Conservation (phyloP, 2,888 invertebrate genomes). For the Andrena haemorrhoa region DNA sequence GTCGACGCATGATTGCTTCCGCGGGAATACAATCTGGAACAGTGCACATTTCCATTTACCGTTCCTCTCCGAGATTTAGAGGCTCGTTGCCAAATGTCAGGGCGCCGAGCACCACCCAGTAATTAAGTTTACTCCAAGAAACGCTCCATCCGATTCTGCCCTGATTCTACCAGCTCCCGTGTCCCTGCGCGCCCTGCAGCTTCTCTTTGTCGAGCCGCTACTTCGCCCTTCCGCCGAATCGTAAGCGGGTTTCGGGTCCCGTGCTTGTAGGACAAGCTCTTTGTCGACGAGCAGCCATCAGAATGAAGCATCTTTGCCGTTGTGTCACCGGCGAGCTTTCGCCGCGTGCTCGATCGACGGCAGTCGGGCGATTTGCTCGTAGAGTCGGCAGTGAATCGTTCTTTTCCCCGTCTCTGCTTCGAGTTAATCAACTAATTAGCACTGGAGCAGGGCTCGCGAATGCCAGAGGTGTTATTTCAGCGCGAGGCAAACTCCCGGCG, state of each 20-base stretch:
- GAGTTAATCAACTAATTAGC: slow-evolving; percentile 7
- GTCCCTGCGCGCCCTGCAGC: background rate
- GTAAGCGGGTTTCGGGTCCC: slow-evolving; percentile 3
- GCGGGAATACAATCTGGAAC: slow-evolving; percentile 74
- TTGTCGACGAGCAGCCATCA: slow-evolving; percentile 48
- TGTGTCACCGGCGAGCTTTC: background rate
- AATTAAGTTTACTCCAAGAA: slow-evolving; percentile 79
- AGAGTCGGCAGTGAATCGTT: background rate
- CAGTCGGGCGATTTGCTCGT: background rate
- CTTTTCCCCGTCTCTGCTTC: too few relatives aligned
- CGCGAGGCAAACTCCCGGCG: background rate
- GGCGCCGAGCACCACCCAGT: slow-evolving; percentile 73
- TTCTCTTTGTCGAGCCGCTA: slow-evolving; percentile 31
- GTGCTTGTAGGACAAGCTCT: slow-evolving; percentile 66
- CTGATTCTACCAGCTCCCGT: slow-evolving; percentile 21
- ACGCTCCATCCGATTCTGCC: slow-evolving; percentile 53
- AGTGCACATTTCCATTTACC: slow-evolving; percentile 61
- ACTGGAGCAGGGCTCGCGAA: background rate
- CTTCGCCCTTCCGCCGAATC: slow-evolving; percentile 15
- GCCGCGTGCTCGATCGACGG: background rate
- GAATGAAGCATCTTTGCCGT: slow-evolving; percentile 16
- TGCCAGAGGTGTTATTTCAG: background rate
- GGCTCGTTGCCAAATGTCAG: slow-evolving; percentile 79
- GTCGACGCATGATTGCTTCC: slow-evolving; percentile 73
- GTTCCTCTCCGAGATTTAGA: slow-evolving; percentile 76